These are phyloP conservation scores for Formicarius rufipectus DNA, from an alignment of 2,113 vertebrate species.

Conservation along the genomic window DNA sequence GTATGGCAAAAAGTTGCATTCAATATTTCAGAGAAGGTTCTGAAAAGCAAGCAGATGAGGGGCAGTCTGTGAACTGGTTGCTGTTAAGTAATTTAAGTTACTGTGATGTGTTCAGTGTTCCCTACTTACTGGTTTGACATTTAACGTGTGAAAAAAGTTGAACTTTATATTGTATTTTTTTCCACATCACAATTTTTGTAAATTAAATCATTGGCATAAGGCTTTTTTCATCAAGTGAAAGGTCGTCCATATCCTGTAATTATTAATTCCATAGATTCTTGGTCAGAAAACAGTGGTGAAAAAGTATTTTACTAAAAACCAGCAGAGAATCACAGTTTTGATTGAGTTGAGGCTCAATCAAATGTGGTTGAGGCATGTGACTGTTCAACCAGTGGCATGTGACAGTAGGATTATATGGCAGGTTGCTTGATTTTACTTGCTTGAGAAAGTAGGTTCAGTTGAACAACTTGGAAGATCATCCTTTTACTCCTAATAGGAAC, in stretches of 20 bases:
- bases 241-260: not conserved
- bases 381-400: too few species aligned
- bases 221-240: not conserved
- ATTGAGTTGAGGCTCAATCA: too few species aligned
- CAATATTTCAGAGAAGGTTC: not conserved
- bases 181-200: not conserved
- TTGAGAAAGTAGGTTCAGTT: not conserved
- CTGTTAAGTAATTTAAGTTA: not conserved
- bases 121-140: not conserved
- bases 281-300: not conserved
- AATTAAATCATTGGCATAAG: not conserved
- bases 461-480: not conserved
- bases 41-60: not conserved
- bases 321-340: not conserved
- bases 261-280: not conserved
- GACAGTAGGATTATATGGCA: not conserved
- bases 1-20: not conserved
- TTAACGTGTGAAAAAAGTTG: not conserved
- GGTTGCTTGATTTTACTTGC: not conserved
- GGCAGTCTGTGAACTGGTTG: not conserved
- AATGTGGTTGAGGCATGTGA: not conserved
- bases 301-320: not conserved
- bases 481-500: not conserved
- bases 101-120: not conserved
- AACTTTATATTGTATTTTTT: not conserved